Evolutionary conservation across 2,797 vertebrate species (phyloP).

Genomic region (Pampus argenteus): DNA sequence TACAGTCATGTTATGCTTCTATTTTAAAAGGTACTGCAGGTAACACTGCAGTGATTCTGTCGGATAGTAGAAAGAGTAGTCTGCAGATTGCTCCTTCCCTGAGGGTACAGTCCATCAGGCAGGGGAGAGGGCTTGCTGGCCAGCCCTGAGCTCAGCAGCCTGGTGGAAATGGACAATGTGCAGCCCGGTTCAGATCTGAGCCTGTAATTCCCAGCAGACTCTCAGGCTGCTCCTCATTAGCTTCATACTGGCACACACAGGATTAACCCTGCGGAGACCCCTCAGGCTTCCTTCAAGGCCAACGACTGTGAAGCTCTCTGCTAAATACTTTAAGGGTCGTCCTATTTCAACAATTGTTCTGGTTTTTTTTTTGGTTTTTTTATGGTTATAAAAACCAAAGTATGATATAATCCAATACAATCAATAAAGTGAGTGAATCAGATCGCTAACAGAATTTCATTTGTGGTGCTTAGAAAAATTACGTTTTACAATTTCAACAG

Average conservation of each 20-base stretch:
- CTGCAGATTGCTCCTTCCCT: conserved; percentile 28
- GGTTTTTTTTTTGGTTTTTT: too few relatives aligned
- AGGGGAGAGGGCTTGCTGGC: conserved; percentile 22
- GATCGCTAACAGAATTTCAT: conserved; percentile 3
- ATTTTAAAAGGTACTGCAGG: conserved; percentile 15
- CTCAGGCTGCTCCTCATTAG: conserved; percentile 74
- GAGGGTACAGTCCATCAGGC: neutral
- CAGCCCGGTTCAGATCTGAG: conserved; percentile 55
- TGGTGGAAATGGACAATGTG: conserved; percentile 36
- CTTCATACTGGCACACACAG: conserved; percentile 34
- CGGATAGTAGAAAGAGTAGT: conserved; percentile 18
- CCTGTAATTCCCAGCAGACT: conserved; percentile 63
- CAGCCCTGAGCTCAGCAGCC: conserved; percentile 46
- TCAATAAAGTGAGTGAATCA: neutral
- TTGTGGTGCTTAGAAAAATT: conserved; percentile 8
- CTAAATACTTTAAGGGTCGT: conserved; percentile 19
- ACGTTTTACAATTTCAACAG: conserved; percentile 16
- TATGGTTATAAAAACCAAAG: neutral
- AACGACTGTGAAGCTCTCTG: conserved; percentile 21
- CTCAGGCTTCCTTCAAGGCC: conserved; percentile 57
- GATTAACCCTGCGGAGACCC: conserved; percentile 72
- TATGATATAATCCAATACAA: neutral
- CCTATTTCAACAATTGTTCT: conserved; percentile 29
- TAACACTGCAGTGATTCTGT: conserved; percentile 14
- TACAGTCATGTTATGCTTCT: conserved; percentile 22